Base-by-base conservation (phyloP, 2,888 invertebrate species). In the Drosophila crucigera region DNA sequence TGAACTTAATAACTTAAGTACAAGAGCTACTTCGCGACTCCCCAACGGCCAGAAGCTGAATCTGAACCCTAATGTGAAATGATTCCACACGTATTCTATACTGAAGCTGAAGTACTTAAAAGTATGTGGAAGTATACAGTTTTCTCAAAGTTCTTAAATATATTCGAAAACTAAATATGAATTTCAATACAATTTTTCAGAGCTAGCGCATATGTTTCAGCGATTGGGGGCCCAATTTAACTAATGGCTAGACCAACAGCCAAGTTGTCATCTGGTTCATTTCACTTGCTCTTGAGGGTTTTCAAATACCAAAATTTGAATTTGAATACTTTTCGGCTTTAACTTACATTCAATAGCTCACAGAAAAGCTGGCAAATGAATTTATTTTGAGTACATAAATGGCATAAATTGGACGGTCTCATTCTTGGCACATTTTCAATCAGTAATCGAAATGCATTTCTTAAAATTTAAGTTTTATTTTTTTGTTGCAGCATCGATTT, bases 401-500 rank as follows among this genome's bases (percentile, higher is more conserved):
- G 22, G 9, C 4, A 16, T 2, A 0, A 16, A 4, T 47, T 47
- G 7, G 7, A 7, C 22, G 4, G 4, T 4, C 4, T 16, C 7
- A 22, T 2, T 9, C 16, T 25, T 16, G 47, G 0, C 47, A 22
- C 47, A 7, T 14, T 14, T 41, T 41, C 10, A 10, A 10, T 5
- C 10, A 10, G n/a, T 5, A 28, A 31, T n/a, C 22, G 39, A 66
- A 67, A 43, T 53, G 55, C 33, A 63, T 63, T 53, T 69, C 31
- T 33, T 30, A 4, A 14, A 52, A 30, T 2, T 1, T 10, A 2
- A 6, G 4, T 30, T 5, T 31, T 4, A 1, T 25, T n/a, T 53
- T 33, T 19, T 25, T 25, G 16, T 25, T 9, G 55, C 60, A 52
- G 64, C 63, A 55, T 22, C 77, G 66, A 62, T 71, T 81, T 73